Percentiles rank a stretch among this genome's conserved stretches.
These are phyloP conservation scores for Clarias macrocephalus DNA, from an alignment of 2,113 vertebrate genomes.

Conservation along the genomic window DNA sequence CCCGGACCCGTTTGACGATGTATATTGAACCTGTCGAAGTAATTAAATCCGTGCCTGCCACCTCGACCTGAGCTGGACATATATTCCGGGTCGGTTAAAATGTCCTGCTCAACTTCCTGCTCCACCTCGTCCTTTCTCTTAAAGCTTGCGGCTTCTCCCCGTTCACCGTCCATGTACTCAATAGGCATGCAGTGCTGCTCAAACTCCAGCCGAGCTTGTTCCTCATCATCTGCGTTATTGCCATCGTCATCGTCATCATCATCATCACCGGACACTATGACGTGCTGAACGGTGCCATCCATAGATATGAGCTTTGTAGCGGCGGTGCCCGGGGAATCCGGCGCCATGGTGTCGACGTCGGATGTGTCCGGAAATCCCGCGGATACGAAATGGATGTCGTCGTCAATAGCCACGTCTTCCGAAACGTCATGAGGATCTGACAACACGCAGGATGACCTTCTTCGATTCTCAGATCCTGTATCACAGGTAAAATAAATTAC, in stretches of 20 bases:
- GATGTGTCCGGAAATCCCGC: constrained; percentile 35
- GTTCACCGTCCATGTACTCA: constrained; percentile 50
- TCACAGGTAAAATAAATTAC: neutral
- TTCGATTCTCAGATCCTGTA: neutral
- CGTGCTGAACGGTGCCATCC: constrained; percentile 45
- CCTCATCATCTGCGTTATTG: neutral
- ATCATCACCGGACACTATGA: constrained; percentile 25
- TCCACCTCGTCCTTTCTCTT: neutral
- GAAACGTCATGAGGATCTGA: neutral
- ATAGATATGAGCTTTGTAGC: constrained; percentile 48
- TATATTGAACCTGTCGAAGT: constrained; percentile 35
- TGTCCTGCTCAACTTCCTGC: constrained; percentile 34
- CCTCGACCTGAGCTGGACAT: constrained; percentile 13
- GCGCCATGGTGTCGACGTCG: constrained; percentile 27
- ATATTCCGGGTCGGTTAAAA: constrained; percentile 26
- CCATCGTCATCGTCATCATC: neutral
- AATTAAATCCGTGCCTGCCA: constrained; percentile 9
- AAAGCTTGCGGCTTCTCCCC: neutral
- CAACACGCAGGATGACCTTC: neutral
- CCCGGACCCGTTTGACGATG: constrained; percentile 23
- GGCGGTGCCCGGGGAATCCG: constrained; percentile 32
- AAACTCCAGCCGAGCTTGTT: constrained; percentile 30
- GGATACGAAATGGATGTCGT: constrained; percentile 27
- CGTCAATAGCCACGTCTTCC: neutral
- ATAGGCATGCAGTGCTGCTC: constrained; percentile 63